Evolutionary conservation across 2,113 vertebrate species (phyloP).

Genomic region (Paramisgurnus dabryanus): DNA sequence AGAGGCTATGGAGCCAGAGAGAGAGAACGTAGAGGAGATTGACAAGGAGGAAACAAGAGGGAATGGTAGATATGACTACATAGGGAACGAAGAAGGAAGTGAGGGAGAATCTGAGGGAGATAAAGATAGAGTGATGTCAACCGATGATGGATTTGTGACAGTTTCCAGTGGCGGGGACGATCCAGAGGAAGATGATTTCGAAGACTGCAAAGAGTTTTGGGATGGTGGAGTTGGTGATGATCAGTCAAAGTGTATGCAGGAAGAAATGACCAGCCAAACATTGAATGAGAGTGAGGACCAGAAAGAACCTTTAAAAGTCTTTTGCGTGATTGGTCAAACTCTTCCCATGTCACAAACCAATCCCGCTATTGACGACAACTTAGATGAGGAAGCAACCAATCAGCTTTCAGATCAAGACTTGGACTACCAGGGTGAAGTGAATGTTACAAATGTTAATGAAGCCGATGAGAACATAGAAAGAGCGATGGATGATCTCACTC

Average conservation of each 20-base stretch:
- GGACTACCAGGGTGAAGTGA: slow-evolving; percentile 19
- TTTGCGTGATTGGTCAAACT: slow-evolving; percentile 64
- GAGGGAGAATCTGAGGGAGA: slow-evolving; percentile 54
- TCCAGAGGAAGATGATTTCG: slow-evolving; percentile 63
- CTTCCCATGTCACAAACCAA: slow-evolving; percentile 44
- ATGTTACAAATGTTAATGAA: background rate
- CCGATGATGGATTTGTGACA: slow-evolving; percentile 68
- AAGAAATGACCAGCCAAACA: slow-evolving; percentile 39
- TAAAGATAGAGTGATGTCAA: slow-evolving; percentile 56
- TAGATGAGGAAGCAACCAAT: slow-evolving; percentile 39
- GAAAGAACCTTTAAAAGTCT: slow-evolving; percentile 44
- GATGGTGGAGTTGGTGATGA: slow-evolving; percentile 43
- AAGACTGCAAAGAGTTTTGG: slow-evolving; percentile 69
- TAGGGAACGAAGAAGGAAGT: slow-evolving; percentile 62
- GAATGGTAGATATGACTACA: slow-evolving; percentile 10
- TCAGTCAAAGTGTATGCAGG: slow-evolving; percentile 35
- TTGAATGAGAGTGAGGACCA: slow-evolving; percentile 31
- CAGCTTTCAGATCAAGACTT: slow-evolving; percentile 36
- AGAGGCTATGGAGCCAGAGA: slow-evolving; percentile 47
- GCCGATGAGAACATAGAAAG: slow-evolving; percentile 24
- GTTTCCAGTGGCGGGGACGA: slow-evolving; percentile 69
- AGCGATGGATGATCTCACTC: background rate
- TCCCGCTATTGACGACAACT: slow-evolving; percentile 43
- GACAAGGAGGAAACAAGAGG: slow-evolving; percentile 61
- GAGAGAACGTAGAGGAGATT: slow-evolving; percentile 57